Base-by-base conservation (phyloP, 37 sponge, comb jelly and placozoan genomes). In the Sycon ciliatum region DNA sequence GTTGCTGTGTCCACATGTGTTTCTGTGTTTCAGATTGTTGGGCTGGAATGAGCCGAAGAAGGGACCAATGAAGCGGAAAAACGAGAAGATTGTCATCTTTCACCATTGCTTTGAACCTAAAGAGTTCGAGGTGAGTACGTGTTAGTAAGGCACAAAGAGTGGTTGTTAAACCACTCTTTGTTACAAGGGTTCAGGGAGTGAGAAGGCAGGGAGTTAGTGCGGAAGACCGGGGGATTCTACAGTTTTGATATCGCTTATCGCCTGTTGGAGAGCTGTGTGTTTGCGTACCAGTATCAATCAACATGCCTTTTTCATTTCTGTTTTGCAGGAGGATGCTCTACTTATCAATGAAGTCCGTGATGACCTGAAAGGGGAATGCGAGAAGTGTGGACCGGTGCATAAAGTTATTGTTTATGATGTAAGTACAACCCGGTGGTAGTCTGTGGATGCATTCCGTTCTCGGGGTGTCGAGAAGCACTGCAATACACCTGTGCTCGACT, bases 321-420 rank as follows among this genome's bases (percentile, higher is more conserved):
- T 40, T 20, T 20, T 71, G 31, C 76, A 81, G 85, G 86, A 78
- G 33, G 85, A 87, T 46, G 81, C 95, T 11, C 67, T 69, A 1
- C 56, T 73, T 11, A 83, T 88, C 28, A 85, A 42, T 54, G 92
- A 96, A n/a, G 86, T 96, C 13, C 62, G 81, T 49, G 82, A 81
- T 58, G 86, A 91, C 46, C 66, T 96, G 2, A 77, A 75, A 53
- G 72, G 75, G 18, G 98, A 96, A 75, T 91, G 98, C 79, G 85
- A 78, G 42, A 96, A 96, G 78, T 76, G 83, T 79, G 98, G 98
- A 27, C 65, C 36, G 16, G 85, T 91, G 29, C 91, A 88, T 80
- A 96, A 90, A 68, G 79, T 88, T 18, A 55, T 96, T 7, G 61
- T 96, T 7, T 91, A 79, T 77, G 98, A 94, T 89, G 91, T 90